Conservation (phyloP, 1,140 invertebrate genomes). For the Babylonia areolata region DNA sequence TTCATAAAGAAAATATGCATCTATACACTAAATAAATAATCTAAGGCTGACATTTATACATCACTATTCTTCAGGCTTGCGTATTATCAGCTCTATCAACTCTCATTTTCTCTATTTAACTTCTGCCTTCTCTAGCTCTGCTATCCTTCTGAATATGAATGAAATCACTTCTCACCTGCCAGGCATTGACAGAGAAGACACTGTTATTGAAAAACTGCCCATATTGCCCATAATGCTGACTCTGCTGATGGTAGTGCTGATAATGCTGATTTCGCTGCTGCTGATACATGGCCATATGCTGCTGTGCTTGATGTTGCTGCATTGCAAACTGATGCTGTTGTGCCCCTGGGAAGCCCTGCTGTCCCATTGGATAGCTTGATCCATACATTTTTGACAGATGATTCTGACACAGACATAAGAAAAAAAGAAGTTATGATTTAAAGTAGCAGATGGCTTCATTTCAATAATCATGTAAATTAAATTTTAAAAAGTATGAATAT, state of each 20-base stretch:
- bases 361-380: neutral
- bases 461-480: too few relatives aligned
- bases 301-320: slow-evolving; percentile 27
- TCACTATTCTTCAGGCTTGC: too few relatives aligned
- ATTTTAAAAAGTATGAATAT: too few relatives aligned
- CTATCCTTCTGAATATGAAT: neutral
- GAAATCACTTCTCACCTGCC: slow-evolving; percentile 54
- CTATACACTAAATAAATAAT: too few relatives aligned
- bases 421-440: too few relatives aligned
- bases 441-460: too few relatives aligned
- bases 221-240: slow-evolving; percentile 64
- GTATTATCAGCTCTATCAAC: too few relatives aligned
- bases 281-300: neutral
- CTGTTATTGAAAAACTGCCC: slow-evolving; percentile 59
- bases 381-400: slow-evolving; percentile 18
- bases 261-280: slow-evolving; percentile 51
- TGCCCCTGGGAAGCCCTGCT: neutral
- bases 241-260: slow-evolving; percentile 61
- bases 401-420: too few relatives aligned
- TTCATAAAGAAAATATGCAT: too few relatives aligned
- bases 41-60: too few relatives aligned
- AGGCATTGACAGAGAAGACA: slow-evolving; percentile 61
- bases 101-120: too few relatives aligned
- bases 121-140: too few relatives aligned
- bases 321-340: slow-evolving; percentile 32